Evolutionary conservation across 2,888 invertebrate genomes (phyloP), one percentile per base, ranked within the genome.

Genomic region (Netelia fuscicornis): DNA sequence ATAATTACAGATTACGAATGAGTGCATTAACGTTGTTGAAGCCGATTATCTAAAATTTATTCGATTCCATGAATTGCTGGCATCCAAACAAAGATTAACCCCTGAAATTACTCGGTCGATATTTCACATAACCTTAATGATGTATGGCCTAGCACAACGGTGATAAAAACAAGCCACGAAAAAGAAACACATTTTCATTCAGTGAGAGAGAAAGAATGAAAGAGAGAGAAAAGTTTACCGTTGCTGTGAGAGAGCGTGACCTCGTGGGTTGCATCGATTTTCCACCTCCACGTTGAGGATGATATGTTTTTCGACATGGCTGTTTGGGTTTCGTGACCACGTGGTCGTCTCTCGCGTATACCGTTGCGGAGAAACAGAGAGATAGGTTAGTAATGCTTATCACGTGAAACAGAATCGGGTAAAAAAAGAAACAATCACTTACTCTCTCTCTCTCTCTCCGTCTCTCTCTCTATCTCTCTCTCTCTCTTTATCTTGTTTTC

Each of bases 201-300:
- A 48, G 48, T 1, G 48, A 10, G 13, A 13, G 48, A 13, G 48
- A 48, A 48, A 48, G 13, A 13, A 13, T 48, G 48, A 48, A 48
- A 48, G 13, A 13, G 13, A 48, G 48, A 48, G 48, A 48, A 48
- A 58, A 58, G 58, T 20, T n/a, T 25, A 20, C 62, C 58, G 17
- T 58, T 17, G 58, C 30, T 2, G 25, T 30, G 58, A 58, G 17
- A 44, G 70, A 62, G 37, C 44, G 62, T 60, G 78, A 71, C 54
- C 78, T 79, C 70, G 70, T 62, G 70, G 56, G 58, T 13, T 48
- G 52, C 56, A 79, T 79, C 70, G 78, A 79, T 79, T 79, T 79
- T 80, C 30, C 65, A 80, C 58, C 80, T 72, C 42, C 58, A 54
- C 48, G 20, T 6, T 9, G 70, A 70, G 48, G 62, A 79, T 48